A percentile compares a stretch with the other conserved stretches of the same genome.
Conservation (phyloP, 2,113 vertebrate genomes). For the Bujurquina vittata region DNA sequence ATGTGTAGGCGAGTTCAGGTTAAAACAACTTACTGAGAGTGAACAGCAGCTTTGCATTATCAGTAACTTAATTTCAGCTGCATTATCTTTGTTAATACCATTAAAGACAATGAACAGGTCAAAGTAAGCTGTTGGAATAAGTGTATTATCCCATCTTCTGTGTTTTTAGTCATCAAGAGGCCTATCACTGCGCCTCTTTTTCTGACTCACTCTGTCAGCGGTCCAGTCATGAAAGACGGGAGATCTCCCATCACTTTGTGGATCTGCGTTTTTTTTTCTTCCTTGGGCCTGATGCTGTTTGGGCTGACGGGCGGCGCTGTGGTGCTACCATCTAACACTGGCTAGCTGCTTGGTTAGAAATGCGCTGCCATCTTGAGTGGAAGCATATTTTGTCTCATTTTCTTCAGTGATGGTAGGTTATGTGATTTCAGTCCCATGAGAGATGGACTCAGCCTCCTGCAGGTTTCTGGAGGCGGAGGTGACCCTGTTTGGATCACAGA, state of each 20-base stretch:
- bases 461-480: too few species aligned
- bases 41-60: not conserved
- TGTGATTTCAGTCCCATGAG: not conserved
- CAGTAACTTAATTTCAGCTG: not conserved
- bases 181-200: too few species aligned
- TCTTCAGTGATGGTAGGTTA: not conserved
- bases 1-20: conserved; percentile 39
- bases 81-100: not conserved
- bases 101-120: not conserved
- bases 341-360: too few species aligned
- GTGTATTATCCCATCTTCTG: not conserved
- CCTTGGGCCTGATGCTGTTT: not conserved
- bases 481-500: too few species aligned
- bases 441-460: not conserved
- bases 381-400: not conserved
- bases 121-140: not conserved
- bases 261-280: not conserved
- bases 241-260: not conserved
- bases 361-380: not conserved
- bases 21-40: conserved; percentile 27
- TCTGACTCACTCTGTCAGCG: not conserved
- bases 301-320: not conserved
- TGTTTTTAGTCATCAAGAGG: not conserved
- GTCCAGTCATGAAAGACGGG: not conserved
- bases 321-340: not conserved